Evolutionary conservation across 2,797 vertebrate species (phyloP).

Genomic region (Poecilia velifera): DNA sequence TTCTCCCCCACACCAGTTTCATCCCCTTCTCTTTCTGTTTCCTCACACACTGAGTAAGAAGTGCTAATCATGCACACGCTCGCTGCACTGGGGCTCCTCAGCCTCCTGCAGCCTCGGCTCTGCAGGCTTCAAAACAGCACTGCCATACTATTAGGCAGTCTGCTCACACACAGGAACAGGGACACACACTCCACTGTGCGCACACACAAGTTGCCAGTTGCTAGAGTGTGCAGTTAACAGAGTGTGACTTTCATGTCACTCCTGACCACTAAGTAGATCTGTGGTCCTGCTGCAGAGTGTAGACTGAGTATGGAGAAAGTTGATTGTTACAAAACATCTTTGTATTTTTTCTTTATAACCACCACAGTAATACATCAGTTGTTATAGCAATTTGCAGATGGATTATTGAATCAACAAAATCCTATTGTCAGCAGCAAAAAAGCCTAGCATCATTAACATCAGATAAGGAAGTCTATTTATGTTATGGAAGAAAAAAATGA

Average conservation of each 20-base stretch:
- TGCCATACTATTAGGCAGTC: conserved; percentile 56
- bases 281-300: conserved; percentile 11
- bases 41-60: conserved; percentile 36
- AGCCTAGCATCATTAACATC: background rate
- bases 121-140: conserved; percentile 50
- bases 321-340: background rate
- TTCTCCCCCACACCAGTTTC: conserved; percentile 51
- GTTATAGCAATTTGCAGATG: background rate
- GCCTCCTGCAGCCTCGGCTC: conserved; percentile 40
- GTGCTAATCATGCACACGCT: conserved; percentile 46
- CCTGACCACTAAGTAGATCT: conserved; percentile 57
- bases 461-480: background rate
- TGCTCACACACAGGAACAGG: conserved; percentile 23
- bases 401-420: background rate
- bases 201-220: conserved; percentile 34
- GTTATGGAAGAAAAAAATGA: too few relatives aligned
- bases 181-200: conserved; percentile 1
- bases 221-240: conserved; percentile 32
- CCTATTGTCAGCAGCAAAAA: background rate
- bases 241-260: conserved; percentile 55
- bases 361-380: background rate
- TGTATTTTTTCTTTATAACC: background rate
- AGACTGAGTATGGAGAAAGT: background rate
- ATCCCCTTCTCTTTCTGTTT: conserved; percentile 31
- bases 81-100: conserved; percentile 22